Evolutionary conservation across 2,113 vertebrate genomes (phyloP).

Genomic region (Ceyx cyanopectus): DNA sequence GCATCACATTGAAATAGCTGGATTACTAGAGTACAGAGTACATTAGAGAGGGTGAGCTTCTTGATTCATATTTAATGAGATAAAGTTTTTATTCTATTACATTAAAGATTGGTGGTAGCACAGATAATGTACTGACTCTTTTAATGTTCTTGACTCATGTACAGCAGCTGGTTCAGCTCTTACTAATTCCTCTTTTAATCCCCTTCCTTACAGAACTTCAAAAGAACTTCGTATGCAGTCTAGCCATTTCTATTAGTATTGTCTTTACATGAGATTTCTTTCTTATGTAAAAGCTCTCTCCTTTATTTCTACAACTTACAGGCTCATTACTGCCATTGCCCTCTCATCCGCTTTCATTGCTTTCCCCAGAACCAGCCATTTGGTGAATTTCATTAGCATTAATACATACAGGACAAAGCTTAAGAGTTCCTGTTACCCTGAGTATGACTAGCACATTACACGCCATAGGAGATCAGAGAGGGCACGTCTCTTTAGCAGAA

Average conservation of each 20-base stretch:
- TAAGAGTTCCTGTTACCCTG: not conserved
- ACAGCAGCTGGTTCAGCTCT: constrained; percentile 37
- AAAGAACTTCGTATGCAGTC: not conserved
- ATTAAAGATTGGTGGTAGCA: not conserved
- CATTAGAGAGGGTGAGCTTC: not conserved
- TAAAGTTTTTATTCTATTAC: constrained; percentile 20
- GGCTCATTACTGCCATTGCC: not conserved
- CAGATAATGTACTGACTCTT: not conserved
- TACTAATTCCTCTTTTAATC: constrained; percentile 54
- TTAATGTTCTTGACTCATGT: constrained; percentile 45
- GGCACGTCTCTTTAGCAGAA: not conserved
- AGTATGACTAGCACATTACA: not conserved
- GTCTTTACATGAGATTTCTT: constrained; percentile 9
- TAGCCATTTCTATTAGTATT: not conserved
- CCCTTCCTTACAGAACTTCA: not conserved
- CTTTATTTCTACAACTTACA: constrained; percentile 42
- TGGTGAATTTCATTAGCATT: constrained; percentile 39
- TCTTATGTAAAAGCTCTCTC: not conserved
- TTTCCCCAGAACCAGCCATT: constrained; percentile 8
- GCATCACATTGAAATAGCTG: not conserved
- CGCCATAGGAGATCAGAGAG: not conserved
- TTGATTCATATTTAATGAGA: constrained; percentile 17
- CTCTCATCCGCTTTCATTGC: not conserved
- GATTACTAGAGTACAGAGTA: not conserved
- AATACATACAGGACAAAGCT: constrained; percentile 22